Base-by-base conservation (phyloP, 2,113 vertebrate genomes). In the Eulemur rufifrons region DNA sequence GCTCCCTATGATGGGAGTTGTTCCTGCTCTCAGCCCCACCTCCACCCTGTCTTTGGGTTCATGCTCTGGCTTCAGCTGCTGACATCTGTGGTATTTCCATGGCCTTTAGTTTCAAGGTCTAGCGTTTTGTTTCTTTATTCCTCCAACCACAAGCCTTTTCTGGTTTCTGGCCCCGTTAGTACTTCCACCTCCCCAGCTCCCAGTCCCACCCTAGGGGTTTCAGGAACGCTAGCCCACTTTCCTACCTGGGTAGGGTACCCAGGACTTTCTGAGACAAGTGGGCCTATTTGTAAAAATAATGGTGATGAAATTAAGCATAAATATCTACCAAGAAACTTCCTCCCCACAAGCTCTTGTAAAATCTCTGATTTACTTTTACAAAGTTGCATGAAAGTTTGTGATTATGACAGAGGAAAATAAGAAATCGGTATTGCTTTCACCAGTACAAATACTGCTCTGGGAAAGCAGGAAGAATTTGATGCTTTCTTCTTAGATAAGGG, bases 401-500 rank as follows among this genome's bases (percentile, higher is more conserved):
- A 69, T 86, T 37, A 34, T 17, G 7, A 3, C 5, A 63, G 56
- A 92, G 80, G 42, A 54, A 95, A 85, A n/a, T 52, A 39, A 94
- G 85, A 92, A 77, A 71, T 29, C 25, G 52, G 12, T 52, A 34
- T 86, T 90, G 45, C 56, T 88, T 61, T 63, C 42, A 13, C 50
- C 52, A 52, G 20, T 13, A 27, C 50, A 32, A 56, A 12, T 15
- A 20, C 8, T 54, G 61, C 39, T 76, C 11, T 63, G 85, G 59
- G 45, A 93, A 91, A 77, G 73, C 20, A 12, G 68, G 42, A 82
- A 66, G 95, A 95, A 85, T 81, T 84, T 45, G 80, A 92, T 86
- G 37, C 29, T 54, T 39, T 91, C 18, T 68, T 90, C 63, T 71
- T 66, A 80, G 69, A 88, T 94, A 95, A 94, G 50, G 34, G 86